Evolutionary conservation across 2,888 invertebrate genomes (phyloP).

Genomic region (Aleiodes testaceus): DNA sequence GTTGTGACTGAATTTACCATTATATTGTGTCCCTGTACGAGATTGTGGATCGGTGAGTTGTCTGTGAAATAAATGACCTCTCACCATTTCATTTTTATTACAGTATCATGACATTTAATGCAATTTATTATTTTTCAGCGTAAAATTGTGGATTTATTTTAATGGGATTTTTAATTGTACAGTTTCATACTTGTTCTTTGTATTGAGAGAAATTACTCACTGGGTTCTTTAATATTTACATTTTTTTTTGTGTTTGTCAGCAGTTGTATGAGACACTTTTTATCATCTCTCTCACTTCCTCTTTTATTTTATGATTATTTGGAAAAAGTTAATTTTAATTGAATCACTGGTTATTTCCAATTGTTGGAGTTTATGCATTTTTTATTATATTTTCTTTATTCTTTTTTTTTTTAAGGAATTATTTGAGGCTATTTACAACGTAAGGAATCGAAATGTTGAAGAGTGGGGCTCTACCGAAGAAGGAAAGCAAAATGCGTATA

Average conservation of each 20-base stretch:
- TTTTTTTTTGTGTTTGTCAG: background rate
- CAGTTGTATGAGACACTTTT: background rate
- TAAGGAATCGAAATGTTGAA: slow-evolving; percentile 77
- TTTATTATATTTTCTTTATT: background rate
- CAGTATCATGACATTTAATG: background rate
- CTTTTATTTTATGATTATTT: background rate
- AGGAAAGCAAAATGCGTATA: slow-evolving; percentile 98
- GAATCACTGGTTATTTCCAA: background rate
- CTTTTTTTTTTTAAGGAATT: slow-evolving; percentile 4
- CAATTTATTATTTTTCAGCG: background rate
- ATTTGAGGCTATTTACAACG: slow-evolving; percentile 7
- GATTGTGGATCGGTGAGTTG: slow-evolving; percentile 29
- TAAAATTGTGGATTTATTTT: background rate
- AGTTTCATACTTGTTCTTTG: no score
- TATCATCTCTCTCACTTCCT: background rate
- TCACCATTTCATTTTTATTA: background rate
- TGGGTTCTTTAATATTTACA: background rate
- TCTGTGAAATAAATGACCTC: background rate
- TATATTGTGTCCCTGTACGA: background rate
- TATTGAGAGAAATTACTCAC: background rate
- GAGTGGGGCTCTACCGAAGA: slow-evolving; percentile 85
- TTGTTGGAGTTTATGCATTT: background rate
- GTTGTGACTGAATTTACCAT: background rate
- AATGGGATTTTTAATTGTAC: no score
- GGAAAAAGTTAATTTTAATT: background rate